Conservation (phyloP, 64 coral and sea anemone species). For the Porites australiensis region DNA sequence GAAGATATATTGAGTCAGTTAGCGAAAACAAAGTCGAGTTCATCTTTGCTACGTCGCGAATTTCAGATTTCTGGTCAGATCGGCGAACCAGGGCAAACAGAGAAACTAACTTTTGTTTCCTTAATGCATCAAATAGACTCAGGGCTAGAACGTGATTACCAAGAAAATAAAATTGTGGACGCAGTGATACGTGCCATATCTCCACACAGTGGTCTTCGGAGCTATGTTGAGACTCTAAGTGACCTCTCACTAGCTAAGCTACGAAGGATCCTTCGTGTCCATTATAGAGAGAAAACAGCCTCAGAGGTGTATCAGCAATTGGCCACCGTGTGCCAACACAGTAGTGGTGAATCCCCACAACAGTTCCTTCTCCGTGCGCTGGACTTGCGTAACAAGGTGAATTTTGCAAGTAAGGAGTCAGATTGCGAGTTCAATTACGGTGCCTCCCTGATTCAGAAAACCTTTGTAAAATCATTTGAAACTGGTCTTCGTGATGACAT, state of each 20-base stretch:
- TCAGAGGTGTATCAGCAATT: slow-evolving; percentile 57
- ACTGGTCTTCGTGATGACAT: slow-evolving; percentile 40
- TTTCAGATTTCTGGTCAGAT: slow-evolving; percentile 58
- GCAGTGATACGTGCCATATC: slow-evolving; percentile 48
- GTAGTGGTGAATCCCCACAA: slow-evolving; percentile 51
- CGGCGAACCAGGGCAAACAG: slow-evolving; percentile 14
- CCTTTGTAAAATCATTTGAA: slow-evolving; percentile 49
- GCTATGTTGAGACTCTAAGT: slow-evolving; percentile 28
- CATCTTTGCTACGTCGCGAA: too few relatives aligned
- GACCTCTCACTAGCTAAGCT: slow-evolving; percentile 37
- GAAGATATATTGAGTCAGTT: slow-evolving; percentile 3
- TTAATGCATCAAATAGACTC: slow-evolving; percentile 41
- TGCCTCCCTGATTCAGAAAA: slow-evolving; percentile 53
- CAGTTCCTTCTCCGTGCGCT: slow-evolving; percentile 41
- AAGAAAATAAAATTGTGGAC: slow-evolving; percentile 53
- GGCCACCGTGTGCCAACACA: slow-evolving; percentile 26
- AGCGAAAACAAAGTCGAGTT: too few relatives aligned
- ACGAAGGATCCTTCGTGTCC: slow-evolving; percentile 20
- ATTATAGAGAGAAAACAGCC: slow-evolving; percentile 54
- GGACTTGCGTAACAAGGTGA: slow-evolving; percentile 60
- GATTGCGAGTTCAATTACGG: slow-evolving; percentile 50
- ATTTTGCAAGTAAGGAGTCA: slow-evolving; percentile 37
- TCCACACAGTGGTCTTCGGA: slow-evolving; percentile 31
- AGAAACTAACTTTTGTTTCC: slow-evolving; percentile 58
- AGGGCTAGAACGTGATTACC: slow-evolving; percentile 36